phyloP scores from a whole-genome alignment of 1,140 invertebrate genomes.

The Saccostrea echinata region DNA sequence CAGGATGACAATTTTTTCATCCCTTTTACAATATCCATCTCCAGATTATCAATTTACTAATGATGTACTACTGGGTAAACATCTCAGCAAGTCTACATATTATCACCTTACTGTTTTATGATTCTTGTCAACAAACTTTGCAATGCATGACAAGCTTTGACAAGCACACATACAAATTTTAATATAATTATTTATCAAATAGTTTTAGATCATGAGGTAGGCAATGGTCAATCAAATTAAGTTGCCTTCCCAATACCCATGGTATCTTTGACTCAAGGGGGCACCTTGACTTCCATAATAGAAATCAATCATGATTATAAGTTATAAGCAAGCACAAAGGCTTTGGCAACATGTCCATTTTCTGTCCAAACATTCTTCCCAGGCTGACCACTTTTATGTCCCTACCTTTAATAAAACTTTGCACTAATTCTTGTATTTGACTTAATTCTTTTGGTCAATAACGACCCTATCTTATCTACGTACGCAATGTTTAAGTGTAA shows the following conservation, averaged over 20 bases:
- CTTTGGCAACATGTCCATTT: constrained; percentile 36
- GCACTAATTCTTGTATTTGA: constrained; percentile 32
- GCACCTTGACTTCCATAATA: constrained; percentile 24
- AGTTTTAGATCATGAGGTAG: background rate
- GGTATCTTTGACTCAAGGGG: background rate
- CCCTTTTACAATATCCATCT: no score
- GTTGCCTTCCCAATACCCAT: background rate
- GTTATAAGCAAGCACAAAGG: constrained; percentile 18
- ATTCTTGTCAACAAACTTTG: no score
- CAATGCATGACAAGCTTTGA: no score
- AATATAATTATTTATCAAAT: no score
- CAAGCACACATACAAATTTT: no score
- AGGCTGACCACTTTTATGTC: background rate
- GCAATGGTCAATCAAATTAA: background rate
- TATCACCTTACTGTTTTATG: no score
- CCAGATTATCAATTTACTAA: no score
- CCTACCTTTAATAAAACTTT: constrained; percentile 24
- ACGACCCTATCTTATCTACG: constrained; percentile 49
- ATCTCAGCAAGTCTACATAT: no score
- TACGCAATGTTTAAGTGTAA: constrained; percentile 19
- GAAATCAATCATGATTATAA: constrained; percentile 16
- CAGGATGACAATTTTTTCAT: no score
- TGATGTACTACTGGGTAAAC: no score
- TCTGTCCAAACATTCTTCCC: constrained; percentile 28
- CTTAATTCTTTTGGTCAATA: constrained; percentile 50